Percentiles rank a stretch among this genome's conserved stretches.
Conservation (phyloP, 2,797 vertebrate genomes). For the Vireo griseus region DNA sequence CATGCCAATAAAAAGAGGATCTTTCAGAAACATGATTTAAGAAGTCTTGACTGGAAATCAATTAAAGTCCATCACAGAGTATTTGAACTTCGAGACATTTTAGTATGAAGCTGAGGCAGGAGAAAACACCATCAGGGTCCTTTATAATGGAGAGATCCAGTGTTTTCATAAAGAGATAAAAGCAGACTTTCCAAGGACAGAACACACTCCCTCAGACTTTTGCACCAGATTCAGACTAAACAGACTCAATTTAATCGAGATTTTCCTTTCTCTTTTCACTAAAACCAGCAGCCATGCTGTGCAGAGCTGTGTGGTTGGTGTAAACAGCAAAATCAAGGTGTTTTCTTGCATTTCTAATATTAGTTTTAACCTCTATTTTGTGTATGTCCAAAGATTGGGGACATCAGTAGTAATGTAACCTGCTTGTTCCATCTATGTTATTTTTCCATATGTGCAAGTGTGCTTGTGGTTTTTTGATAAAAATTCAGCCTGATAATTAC, state of each 20-base stretch:
- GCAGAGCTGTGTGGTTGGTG: background rate
- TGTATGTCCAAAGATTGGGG: background rate
- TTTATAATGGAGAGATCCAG: background rate
- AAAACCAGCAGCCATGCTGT: background rate
- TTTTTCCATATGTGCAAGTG: background rate
- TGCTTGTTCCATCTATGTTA: background rate
- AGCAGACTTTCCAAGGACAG: background rate
- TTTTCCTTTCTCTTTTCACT: background rate
- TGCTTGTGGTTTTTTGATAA: background rate
- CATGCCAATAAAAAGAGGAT: background rate
- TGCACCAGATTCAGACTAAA: conserved; percentile 11
- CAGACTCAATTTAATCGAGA: background rate
- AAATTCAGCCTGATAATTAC: background rate
- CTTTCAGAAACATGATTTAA: conserved; percentile 9
- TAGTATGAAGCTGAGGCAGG: background rate
- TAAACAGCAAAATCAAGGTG: background rate
- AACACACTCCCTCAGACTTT: background rate
- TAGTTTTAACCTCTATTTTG: background rate
- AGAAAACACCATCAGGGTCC: background rate
- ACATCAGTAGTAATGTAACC: background rate
- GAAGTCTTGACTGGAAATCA: conserved; percentile 37
- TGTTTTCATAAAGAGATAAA: background rate
- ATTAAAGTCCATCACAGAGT: background rate
- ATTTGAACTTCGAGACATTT: conserved; percentile 3
- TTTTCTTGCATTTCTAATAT: background rate